Base-by-base conservation (phyloP, 2,888 invertebrate genomes). In the Rhagium mordax region DNA sequence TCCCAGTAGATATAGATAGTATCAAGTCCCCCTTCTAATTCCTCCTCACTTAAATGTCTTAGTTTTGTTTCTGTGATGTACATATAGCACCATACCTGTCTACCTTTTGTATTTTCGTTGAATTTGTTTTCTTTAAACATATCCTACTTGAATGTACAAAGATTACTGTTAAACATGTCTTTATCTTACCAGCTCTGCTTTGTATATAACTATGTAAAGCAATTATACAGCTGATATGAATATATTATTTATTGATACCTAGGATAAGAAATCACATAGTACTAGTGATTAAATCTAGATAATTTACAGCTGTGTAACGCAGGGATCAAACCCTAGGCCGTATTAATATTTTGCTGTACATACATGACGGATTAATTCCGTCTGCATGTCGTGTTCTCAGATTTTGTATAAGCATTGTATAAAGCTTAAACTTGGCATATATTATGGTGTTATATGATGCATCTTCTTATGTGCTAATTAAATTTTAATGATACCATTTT, bases 1-100 rank as follows among this genome's bases (percentile, higher is more conserved):
- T 59, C 74, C 75, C 74, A 53, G 64, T 76, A 76, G 76, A 70
- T 65, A n/a, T 71, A 74, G 76, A 65, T 27, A 68, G 69, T 69
- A 59, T 70, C 59, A 49, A 33, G 29, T 16, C 48, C 71, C n/a
- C 48, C 57, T 8, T 65, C n/a, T 41, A 41, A 41, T 4, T 41
- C 33, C 66, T 18, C 27, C 13, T 49, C 59, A 71, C 70, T 66
- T 71, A 55, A 65, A 59, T 71, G 71, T 71, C 60, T 71, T 65
- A 60, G 49, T 65, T 53, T 33, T 59, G 27, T 15, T 48, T 24
- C 1, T 69, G 51, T 33, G 10, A 60, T 61, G 61, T 49, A 61
- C 53, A 61, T 60, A 69, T 69, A 69, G 49, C 61, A 61, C 60
- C 69, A 69, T 61, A 60, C 59, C 59, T 47, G 1, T 57, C 6